Conservation (phyloP, 2,797 vertebrate genomes). For the Ptychobarbus kaznakovi region DNA sequence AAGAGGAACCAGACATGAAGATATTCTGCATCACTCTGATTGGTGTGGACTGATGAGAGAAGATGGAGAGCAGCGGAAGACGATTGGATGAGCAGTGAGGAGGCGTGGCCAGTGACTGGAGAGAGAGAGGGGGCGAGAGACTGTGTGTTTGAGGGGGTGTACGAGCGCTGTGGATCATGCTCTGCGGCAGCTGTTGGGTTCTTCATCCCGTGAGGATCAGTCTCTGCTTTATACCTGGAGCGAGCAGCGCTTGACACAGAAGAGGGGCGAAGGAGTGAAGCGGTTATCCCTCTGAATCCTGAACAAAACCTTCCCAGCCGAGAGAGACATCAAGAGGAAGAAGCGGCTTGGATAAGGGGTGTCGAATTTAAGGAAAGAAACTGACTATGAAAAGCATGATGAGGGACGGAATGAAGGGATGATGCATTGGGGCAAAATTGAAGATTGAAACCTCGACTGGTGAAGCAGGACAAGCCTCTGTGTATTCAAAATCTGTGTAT, state of each 20-base stretch:
- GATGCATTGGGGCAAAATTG: neutral
- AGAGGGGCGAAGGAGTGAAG: neutral
- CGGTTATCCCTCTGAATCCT: neutral
- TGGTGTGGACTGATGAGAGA: conserved; percentile 34
- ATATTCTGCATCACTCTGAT: conserved; percentile 31
- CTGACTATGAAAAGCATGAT: neutral
- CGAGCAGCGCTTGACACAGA: neutral
- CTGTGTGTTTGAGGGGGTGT: conserved; percentile 53
- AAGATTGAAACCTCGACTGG: conserved; percentile 5
- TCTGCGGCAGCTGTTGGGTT: conserved; percentile 75
- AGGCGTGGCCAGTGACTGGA: conserved; percentile 72
- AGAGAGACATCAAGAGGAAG: neutral
- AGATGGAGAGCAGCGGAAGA: conserved; percentile 58
- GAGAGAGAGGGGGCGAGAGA: conserved; percentile 58
- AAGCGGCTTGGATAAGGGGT: conserved; percentile 10
- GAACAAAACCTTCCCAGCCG: neutral
- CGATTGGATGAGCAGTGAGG: conserved; percentile 70
- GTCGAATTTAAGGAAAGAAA: neutral
- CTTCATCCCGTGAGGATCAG: conserved; percentile 71
- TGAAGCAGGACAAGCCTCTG: conserved; percentile 22
- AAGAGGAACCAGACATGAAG: neutral
- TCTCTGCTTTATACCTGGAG: neutral
- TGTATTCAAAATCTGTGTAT: conserved; percentile 25
- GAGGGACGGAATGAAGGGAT: conserved; percentile 13
- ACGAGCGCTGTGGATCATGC: conserved; percentile 68